Base-by-base conservation (phyloP, 2,888 invertebrate species). In the Diaphora mendica region DNA sequence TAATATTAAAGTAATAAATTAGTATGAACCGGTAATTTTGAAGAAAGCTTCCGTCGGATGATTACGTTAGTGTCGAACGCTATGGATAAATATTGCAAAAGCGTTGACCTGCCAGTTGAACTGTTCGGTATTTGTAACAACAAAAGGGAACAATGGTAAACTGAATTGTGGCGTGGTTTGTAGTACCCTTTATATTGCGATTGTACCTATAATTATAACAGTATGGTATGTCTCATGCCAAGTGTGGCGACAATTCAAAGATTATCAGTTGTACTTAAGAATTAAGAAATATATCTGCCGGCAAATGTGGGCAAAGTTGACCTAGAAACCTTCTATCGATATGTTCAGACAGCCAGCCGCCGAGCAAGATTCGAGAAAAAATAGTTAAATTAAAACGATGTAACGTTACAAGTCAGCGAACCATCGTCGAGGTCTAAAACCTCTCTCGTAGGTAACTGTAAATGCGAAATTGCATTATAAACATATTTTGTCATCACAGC, bases 41-140 rank as follows among this genome's bases (percentile, higher is more conserved):
- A 86, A 87, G 86, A 86, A 84, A 88, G 86, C 89, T 88, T 90
- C 90, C 90, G 90, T 85, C 74, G 90, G 91, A 90, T 91, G 91
- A 91, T 92, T 91, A 91, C 88, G 85, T 80, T 90, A 89, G 85
- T 79, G 79, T 82, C 80, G 77, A 75, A 76, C 79, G 82, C 81
- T 87, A 86, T 89, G 86, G 85, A 86, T 91, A 90, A 91, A 92
- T 90, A 93, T 90, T 89, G 86, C 88, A 84, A 88, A 87, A 89
- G 77, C 87, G 76, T 82, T 87, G 85, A 86, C 85, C 83, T 76
- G 84, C 76, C 81, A 78, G 69, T 70, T 81, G 85, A 85, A 86
- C 85, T 79, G 81, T 77, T 79, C 81, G 81, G 69, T 85, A 86
- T 85, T 78, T 86, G 85, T 87, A 87, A 87, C 87, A 89, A 90